Conservation (phyloP, 1,140 invertebrate genomes). For the Philaenus spumarius region DNA sequence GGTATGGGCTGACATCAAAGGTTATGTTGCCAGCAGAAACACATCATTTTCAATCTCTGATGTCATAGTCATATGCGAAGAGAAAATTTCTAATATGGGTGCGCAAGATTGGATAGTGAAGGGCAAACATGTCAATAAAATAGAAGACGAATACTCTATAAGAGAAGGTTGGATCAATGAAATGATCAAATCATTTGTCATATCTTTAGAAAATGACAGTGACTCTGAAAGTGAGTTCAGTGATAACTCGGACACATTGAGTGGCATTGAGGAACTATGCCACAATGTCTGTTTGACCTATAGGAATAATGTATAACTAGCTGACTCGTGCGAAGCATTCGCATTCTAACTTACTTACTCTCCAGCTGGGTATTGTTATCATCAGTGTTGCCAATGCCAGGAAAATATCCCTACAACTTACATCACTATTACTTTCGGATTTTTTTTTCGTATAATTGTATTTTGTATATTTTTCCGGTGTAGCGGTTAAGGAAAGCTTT, state of each 20-base stretch:
- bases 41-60: constrained; percentile 24
- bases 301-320: too few relatives aligned
- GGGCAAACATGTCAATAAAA: neutral
- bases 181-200: neutral
- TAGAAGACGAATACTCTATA: constrained; percentile 4
- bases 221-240: neutral
- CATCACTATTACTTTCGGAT: too few relatives aligned
- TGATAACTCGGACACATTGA: neutral
- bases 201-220: too few relatives aligned
- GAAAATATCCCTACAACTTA: too few relatives aligned
- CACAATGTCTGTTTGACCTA: too few relatives aligned
- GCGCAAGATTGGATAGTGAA: neutral
- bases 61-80: constrained; percentile 1
- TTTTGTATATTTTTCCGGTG: too few relatives aligned
- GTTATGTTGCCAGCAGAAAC: constrained; percentile 30
- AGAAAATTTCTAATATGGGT: constrained; percentile 6
- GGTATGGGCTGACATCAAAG: constrained; percentile 36
- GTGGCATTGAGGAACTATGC: neutral
- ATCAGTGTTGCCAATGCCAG: too few relatives aligned
- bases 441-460: too few relatives aligned
- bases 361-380: too few relatives aligned
- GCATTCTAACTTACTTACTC: too few relatives aligned
- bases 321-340: too few relatives aligned
- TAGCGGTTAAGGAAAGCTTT: too few relatives aligned
- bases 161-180: neutral